These are phyloP conservation scores for Willowsia nigromaculata DNA, from an alignment of 2,888 invertebrate species.

Conservation along the genomic window DNA sequence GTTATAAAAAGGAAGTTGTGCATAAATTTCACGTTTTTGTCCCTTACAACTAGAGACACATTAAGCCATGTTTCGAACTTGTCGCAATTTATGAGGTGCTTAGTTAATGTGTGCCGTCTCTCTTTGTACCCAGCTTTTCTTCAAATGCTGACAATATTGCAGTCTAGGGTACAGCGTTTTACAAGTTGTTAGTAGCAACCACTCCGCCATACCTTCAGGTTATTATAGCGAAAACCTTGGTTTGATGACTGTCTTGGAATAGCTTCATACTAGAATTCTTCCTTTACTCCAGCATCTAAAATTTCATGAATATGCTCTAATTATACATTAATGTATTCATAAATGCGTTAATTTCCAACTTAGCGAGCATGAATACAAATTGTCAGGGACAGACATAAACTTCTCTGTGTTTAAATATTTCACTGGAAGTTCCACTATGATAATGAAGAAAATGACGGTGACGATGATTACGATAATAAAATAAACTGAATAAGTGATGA, in stretches of 20 bases:
- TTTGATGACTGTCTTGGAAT: neutral
- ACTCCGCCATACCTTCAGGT: too few species aligned
- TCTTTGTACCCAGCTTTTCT: too few species aligned
- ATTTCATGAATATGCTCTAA: conserved; percentile 11
- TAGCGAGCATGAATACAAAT: neutral
- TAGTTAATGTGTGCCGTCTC: too few species aligned
- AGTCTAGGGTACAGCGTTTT: too few species aligned
- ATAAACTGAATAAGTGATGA: too few species aligned
- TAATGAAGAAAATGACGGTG: neutral
- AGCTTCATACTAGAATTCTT: neutral
- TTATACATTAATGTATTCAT: conserved; percentile 49
- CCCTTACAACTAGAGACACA: too few species aligned
- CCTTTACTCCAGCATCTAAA: neutral
- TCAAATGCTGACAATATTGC: too few species aligned
- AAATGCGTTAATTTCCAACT: conserved; percentile 1
- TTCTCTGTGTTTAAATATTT: neutral
- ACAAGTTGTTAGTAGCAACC: too few species aligned
- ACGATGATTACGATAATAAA: neutral
- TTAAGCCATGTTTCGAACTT: too few species aligned
- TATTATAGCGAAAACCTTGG: neutral
- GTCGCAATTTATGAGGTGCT: too few species aligned
- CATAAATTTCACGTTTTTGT: too few species aligned
- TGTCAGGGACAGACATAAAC: neutral
- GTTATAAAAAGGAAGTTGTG: too few species aligned
- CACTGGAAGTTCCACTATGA: neutral